Percentiles rank a stretch among this genome's conserved stretches.
These are phyloP conservation scores for Lepisosteus oculatus DNA, from an alignment of 2,113 vertebrate species.

Conservation along the genomic window DNA sequence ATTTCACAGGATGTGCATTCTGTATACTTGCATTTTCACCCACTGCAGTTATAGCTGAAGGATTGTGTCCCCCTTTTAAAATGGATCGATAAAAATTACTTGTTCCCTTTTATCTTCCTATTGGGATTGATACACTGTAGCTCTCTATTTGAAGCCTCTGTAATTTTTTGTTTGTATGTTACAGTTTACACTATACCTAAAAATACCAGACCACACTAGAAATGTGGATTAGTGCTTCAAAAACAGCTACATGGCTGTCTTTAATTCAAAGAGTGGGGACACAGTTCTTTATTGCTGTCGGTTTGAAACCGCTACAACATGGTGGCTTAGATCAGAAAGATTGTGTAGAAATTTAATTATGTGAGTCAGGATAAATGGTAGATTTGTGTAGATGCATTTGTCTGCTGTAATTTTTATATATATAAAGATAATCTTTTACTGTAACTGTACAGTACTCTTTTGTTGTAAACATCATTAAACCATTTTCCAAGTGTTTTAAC, in stretches of 20 bases:
- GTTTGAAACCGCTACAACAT: slow-evolving; percentile 46
- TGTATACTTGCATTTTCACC: slow-evolving; percentile 67
- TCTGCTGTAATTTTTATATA: slow-evolving; percentile 97
- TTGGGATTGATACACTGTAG: slow-evolving; percentile 29
- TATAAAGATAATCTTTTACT: slow-evolving; percentile 93
- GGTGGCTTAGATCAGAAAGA: slow-evolving; percentile 75
- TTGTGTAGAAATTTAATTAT: slow-evolving; percentile 84
- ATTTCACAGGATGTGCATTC: slow-evolving; percentile 69
- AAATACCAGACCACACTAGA: no score
- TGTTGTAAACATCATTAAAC: slow-evolving; percentile 99
- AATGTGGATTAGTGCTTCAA: no score
- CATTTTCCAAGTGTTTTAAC: slow-evolving; percentile 98
- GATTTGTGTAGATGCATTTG: slow-evolving; percentile 96
- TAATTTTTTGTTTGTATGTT: no score
- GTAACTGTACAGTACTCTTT: slow-evolving; percentile 98
- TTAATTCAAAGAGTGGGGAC: slow-evolving; percentile 48
- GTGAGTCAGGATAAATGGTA: slow-evolving; percentile 95
- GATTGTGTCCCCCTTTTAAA: slow-evolving; percentile 50
- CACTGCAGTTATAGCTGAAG: slow-evolving; percentile 65
- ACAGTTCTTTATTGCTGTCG: slow-evolving; percentile 74
- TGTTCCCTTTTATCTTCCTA: slow-evolving; percentile 34
- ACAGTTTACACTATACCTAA: no score
- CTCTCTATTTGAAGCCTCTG: slow-evolving; percentile 28
- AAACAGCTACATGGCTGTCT: not conserved
- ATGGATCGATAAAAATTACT: slow-evolving; percentile 30